Evolutionary conservation across 2,888 invertebrate genomes (phyloP).

Genomic region (Anaspis maculata): DNA sequence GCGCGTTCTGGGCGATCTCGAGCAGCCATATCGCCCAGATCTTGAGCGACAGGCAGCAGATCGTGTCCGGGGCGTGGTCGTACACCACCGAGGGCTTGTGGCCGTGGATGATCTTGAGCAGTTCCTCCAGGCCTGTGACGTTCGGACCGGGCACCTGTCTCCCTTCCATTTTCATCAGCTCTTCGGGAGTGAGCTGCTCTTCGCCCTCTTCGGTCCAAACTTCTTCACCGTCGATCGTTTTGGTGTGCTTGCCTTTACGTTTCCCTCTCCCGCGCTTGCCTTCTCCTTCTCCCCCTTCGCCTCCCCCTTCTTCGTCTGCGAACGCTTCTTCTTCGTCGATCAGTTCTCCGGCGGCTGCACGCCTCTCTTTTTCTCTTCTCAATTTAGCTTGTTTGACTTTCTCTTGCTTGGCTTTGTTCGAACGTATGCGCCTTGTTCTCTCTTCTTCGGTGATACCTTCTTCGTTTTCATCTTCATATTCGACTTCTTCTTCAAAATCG

Average conservation of each 20-base stretch:
- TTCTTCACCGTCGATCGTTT: too few relatives aligned
- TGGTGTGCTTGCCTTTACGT: constrained; percentile 5
- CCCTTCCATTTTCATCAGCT: too few relatives aligned
- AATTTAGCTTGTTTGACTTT: too few relatives aligned
- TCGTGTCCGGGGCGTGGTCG: constrained; percentile 32
- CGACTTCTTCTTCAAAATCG: background rate
- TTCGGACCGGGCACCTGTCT: too few relatives aligned
- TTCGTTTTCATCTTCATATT: constrained; percentile 5
- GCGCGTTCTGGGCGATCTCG: constrained; percentile 36
- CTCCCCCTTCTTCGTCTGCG: constrained; percentile 5
- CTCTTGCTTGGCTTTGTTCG: too few relatives aligned
- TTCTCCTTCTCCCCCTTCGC: constrained; percentile 9
- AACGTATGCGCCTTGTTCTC: too few relatives aligned
- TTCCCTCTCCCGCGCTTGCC: constrained; percentile 3
- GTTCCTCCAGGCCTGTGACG: too few relatives aligned
- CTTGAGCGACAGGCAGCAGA: constrained; percentile 36
- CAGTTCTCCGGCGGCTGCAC: constrained; percentile 3
- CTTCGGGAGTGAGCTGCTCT: constrained; percentile 2
- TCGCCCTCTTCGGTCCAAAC: constrained; percentile 1
- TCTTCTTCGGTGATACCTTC: too few relatives aligned
- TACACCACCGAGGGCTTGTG: constrained; percentile 28
- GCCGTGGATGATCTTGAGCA: constrained; percentile 20
- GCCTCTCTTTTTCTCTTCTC: too few relatives aligned
- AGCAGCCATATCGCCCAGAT: constrained; percentile 36
- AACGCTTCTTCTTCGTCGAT: constrained; percentile 6